Evolutionary conservation across 1,140 invertebrate species (phyloP).

Genomic region (Heliconius eleuchia): DNA sequence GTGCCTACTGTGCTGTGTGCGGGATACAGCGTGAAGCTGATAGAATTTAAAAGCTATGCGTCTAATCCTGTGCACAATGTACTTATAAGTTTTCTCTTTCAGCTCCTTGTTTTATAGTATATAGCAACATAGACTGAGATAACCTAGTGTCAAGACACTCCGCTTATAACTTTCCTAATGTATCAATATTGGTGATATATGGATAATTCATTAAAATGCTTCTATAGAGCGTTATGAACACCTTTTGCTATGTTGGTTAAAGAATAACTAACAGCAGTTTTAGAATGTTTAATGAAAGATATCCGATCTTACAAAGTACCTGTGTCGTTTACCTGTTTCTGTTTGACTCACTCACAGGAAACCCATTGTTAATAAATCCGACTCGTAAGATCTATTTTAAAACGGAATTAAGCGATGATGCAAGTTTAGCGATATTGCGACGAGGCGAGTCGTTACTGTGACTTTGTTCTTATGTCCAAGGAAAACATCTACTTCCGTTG

Average conservation of each 20-base stretch:
- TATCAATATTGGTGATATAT: no score
- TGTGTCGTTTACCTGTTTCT: slow-evolving; percentile 38
- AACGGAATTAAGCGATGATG: slow-evolving; percentile 29
- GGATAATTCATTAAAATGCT: no score
- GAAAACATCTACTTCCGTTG: slow-evolving; percentile 24
- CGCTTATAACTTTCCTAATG: no score
- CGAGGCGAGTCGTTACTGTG: background rate
- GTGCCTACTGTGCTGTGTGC: no score
- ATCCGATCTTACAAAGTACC: slow-evolving; percentile 25
- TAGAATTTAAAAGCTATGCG: background rate
- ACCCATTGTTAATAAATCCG: slow-evolving; percentile 35
- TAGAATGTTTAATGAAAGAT: slow-evolving; percentile 11
- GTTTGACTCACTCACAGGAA: slow-evolving; percentile 44
- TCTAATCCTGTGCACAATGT: no score
- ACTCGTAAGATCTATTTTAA: slow-evolving; percentile 31
- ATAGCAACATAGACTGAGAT: no score
- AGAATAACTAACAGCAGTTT: background rate
- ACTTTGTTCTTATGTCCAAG: background rate
- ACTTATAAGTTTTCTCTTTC: no score
- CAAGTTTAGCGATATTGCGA: slow-evolving; percentile 22
- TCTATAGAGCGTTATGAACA: background rate
- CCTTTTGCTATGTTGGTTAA: background rate
- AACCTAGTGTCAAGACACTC: no score
- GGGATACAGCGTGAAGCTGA: no score
- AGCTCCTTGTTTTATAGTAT: no score